These are phyloP conservation scores for Silurus lanzhouensis DNA, from an alignment of 2,797 vertebrate genomes.

Conservation along the genomic window DNA sequence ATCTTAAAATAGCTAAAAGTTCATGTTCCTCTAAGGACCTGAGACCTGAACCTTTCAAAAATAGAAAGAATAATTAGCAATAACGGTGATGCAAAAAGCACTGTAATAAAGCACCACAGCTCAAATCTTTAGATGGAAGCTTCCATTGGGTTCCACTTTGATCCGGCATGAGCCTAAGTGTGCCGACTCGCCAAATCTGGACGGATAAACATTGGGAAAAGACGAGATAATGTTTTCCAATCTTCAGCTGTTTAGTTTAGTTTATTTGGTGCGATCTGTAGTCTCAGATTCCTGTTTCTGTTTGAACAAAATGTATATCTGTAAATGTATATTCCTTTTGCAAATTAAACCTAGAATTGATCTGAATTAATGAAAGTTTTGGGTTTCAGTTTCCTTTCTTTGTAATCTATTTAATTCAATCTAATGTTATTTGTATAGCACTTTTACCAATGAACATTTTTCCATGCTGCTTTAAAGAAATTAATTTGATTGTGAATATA, in stretches of 20 bases:
- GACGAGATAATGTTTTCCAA: background rate
- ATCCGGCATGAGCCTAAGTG: background rate
- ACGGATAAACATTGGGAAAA: background rate
- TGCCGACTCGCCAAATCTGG: background rate
- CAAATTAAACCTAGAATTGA: background rate
- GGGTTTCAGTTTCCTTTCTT: background rate
- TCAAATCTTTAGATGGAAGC: background rate
- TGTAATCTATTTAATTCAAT: background rate
- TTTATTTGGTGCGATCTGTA: background rate
- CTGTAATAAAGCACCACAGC: background rate
- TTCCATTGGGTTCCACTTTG: background rate
- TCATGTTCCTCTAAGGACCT: too few relatives aligned
- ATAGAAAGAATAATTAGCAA: background rate
- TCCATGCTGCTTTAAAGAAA: too few relatives aligned
- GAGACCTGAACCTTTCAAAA: too few relatives aligned
- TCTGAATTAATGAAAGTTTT: background rate
- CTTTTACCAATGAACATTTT: too few relatives aligned
- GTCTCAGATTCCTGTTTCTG: background rate
- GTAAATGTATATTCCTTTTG: background rate
- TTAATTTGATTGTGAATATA: too few relatives aligned
- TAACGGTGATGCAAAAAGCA: background rate
- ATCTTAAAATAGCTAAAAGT: too few relatives aligned
- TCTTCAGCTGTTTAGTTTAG: background rate
- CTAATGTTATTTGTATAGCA: too few relatives aligned
- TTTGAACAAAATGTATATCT: background rate